These are phyloP conservation scores for Drosophila ercepeae DNA, from an alignment of 1,140 invertebrate species.

Conservation along the genomic window DNA sequence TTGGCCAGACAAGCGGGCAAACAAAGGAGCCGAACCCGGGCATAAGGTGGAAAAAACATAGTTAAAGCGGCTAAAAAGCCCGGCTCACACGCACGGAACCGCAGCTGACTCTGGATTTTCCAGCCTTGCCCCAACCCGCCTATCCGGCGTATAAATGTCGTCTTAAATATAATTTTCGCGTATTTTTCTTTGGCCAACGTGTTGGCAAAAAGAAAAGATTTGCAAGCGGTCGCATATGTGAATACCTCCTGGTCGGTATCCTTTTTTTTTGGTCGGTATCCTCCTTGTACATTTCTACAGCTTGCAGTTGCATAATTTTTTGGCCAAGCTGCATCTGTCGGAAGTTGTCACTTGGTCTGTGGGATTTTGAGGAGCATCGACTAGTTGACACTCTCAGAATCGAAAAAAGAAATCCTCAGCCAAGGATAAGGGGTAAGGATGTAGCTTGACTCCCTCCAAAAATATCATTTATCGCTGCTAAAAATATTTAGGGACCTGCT, in stretches of 20 bases:
- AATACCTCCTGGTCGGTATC: constrained; percentile 11
- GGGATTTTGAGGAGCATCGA: neutral
- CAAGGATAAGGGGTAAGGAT: too few relatives aligned
- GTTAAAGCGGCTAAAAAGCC: constrained; percentile 29
- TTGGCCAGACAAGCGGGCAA: constrained; percentile 49
- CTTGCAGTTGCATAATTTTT: constrained; percentile 66
- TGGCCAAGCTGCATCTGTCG: constrained; percentile 43
- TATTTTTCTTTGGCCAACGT: constrained; percentile 61
- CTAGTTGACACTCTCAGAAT: too few relatives aligned
- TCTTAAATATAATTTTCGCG: constrained; percentile 82
- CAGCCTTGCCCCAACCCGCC: neutral
- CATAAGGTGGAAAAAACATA: neutral
- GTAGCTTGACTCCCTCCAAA: too few relatives aligned
- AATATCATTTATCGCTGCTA: too few relatives aligned
- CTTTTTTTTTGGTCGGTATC: neutral
- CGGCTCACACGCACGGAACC: constrained; percentile 47
- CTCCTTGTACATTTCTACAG: neutral
- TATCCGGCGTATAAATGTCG: constrained; percentile 66
- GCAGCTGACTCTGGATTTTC: constrained; percentile 29
- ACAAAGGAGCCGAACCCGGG: constrained; percentile 46
- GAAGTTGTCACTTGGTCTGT: constrained; percentile 34
- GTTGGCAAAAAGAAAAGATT: constrained; percentile 64
- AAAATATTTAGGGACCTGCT: too few relatives aligned
- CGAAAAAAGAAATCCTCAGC: too few relatives aligned
- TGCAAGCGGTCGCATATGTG: constrained; percentile 69